Evolutionary conservation across 2,888 invertebrate genomes (phyloP), one percentile per base, ranked within the genome.

Genomic region (Leptopilina drosophilae): DNA sequence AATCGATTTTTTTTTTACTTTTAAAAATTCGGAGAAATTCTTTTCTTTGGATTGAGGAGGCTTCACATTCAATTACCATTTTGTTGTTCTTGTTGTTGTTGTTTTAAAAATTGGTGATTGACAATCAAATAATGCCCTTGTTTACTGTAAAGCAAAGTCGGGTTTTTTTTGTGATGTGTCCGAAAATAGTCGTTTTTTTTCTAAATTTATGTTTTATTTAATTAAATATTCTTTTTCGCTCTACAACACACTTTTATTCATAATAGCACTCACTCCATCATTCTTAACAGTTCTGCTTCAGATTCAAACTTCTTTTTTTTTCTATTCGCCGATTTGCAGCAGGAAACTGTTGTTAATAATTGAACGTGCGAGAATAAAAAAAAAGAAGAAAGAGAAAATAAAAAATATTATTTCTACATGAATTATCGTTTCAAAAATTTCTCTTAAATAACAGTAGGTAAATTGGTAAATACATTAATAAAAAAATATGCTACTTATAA

Each of bases 181-280:
- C 65, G 76, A 79, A 77, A 82, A 81, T 82, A 84, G 76, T 78
- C 82, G 80, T 49, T 49, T 83, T 80, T 20, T 77, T 83, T 86
- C 86, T 87, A 88, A 88, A 89, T 89, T 89, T 87, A 87, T 84
- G 85, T 90, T 90, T 90, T 90, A 90, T 91, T 90, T 88, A 89
- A 90, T 90, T 89, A 90, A 91, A 91, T 90, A 90, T 87, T 89
- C 86, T 87, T 88, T 11, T 88, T 89, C 90, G 88, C 86, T 90
- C 88, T 91, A 90, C 90, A 90, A 88, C 89, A 89, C 88, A 89
- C 88, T 87, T 86, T 82, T 88, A 87, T 85, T 85, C 86, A 82
- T 86, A 87, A 49, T 87, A 87, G 86, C 89, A 87, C 87, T 88
- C 89, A 88, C 83, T 11, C 86, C 88, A 85, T 85, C 88, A 87